Conservation (phyloP, 2,888 invertebrate genomes). For the Phalera bucephala region DNA sequence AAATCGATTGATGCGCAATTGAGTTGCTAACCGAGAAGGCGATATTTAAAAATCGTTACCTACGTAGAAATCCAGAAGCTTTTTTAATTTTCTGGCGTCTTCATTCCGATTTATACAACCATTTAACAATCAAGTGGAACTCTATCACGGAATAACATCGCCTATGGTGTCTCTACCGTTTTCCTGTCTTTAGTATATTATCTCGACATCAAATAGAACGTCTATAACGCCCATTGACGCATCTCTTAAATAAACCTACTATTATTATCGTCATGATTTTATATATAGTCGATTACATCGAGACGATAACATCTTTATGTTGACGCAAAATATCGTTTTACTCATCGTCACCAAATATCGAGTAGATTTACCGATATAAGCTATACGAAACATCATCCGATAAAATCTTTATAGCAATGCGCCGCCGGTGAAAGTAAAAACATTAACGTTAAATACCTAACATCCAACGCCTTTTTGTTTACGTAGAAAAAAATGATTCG, state of each 20-base stretch:
- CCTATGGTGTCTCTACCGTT: slow-evolving; percentile 5
- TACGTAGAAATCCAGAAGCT: no score
- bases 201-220: slow-evolving; percentile 1
- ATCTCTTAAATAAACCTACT: neutral
- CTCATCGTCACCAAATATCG: slow-evolving; percentile 2
- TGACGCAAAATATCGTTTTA: slow-evolving; percentile 6
- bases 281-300: slow-evolving; percentile 5
- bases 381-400: slow-evolving; percentile 11
- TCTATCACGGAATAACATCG: slow-evolving; percentile 5
- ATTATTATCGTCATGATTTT: neutral
- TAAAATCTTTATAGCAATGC: slow-evolving; percentile 4
- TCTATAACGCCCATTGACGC: neutral
- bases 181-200: slow-evolving; percentile 6
- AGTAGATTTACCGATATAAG: slow-evolving; percentile 1
- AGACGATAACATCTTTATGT: slow-evolving; percentile 9
- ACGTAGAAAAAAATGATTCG: slow-evolving; percentile 26
- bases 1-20: slow-evolving; percentile 25
- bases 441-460: slow-evolving; percentile 9
- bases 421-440: slow-evolving; percentile 5
- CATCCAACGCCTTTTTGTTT: slow-evolving; percentile 5
- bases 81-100: no score
- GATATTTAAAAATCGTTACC: no score
- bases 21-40: slow-evolving; percentile 12
- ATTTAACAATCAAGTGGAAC: no score
- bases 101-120: no score